Evolutionary conservation across 2,113 vertebrate genomes (phyloP).

Genomic region (Argyrosomus japonicus): DNA sequence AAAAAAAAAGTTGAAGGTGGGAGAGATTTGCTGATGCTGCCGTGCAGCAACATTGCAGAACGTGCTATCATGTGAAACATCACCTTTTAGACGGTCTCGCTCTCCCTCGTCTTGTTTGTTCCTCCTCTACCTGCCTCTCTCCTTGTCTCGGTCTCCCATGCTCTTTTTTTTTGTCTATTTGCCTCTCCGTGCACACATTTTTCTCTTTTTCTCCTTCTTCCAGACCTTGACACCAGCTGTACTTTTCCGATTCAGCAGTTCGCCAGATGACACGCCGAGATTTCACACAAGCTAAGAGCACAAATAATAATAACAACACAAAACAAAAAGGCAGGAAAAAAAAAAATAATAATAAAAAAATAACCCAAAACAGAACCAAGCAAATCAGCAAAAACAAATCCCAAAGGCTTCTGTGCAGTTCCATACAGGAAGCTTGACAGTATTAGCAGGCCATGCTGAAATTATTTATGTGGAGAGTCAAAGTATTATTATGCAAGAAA

Average conservation of each 20-base stretch:
- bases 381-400: slow-evolving; percentile 62
- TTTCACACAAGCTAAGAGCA: slow-evolving; percentile 46
- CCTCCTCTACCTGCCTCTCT: slow-evolving; percentile 17
- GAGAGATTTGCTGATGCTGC: slow-evolving; percentile 44
- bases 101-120: slow-evolving; percentile 39
- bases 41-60: slow-evolving; percentile 32
- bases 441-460: slow-evolving; percentile 42
- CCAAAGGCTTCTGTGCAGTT: slow-evolving; percentile 17
- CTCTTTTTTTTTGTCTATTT: slow-evolving; percentile 4
- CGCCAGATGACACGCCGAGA: slow-evolving; percentile 42
- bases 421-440: slow-evolving; percentile 21
- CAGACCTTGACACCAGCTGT: slow-evolving; percentile 60
- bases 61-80: slow-evolving; percentile 54
- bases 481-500: slow-evolving; percentile 36
- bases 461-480: slow-evolving; percentile 29
- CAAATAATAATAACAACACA: slow-evolving; percentile 41
- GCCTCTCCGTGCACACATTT: neutral
- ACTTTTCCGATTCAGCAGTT: slow-evolving; percentile 71
- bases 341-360: slow-evolving; percentile 14
- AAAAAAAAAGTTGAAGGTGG: neutral
- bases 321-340: slow-evolving; percentile 3
- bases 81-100: slow-evolving; percentile 31
- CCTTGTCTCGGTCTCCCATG: slow-evolving; percentile 14
- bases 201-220: slow-evolving; percentile 30
- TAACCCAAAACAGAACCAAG: slow-evolving; percentile 25